Base-by-base conservation (phyloP, 2,888 invertebrate genomes). In the Tipula vernalis region DNA sequence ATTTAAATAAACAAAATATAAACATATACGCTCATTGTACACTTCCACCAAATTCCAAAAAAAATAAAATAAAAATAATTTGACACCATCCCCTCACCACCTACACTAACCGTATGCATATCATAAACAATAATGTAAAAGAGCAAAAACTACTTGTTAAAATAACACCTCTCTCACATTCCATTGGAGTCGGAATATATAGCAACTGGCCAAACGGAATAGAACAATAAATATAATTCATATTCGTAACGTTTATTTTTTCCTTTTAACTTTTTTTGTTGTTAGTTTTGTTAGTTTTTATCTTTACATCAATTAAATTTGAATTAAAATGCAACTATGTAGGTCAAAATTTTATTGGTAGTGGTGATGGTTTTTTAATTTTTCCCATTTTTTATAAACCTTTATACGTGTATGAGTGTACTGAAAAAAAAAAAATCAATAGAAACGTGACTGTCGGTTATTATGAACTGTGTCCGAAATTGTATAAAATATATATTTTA, bases 361-460 rank as follows among this genome's bases (percentile, higher is more conserved):
- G 5, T 6, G 28, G 71, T 28, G 71, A 8, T 71, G 71, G 10
- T 18, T 71, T 71, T 18, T 10, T 10, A 6, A 10, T 71, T 71
- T 51, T 10, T 71, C 5, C 28, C 71, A 28, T 71, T 28, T 57
- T 57, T 57, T 57, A 15, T 18, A 5, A 57, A 0, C 18, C 8
- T 57, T 18, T 15, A 28, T 28, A 28, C 28, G 15, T 71, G 28
- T 71, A n/a, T 71, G 71, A 12, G 71, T 71, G 0, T 28, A 28
- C 28, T 28, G 28, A 71, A 28, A 6, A 39, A 36, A 84, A 83
- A 84, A 39, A 84, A 84, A 84, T 84, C 84, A 39, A 84, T 84
- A 84, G 41, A 84, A 84, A 84, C 84, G 84, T 84, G 84, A 84
- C 84, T 84, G 39, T 84, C 39, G 84, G 84, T 84, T 84, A 84